Evolutionary conservation across 2,888 invertebrate genomes (phyloP).

Genomic region (Taphrorychus bicolor): DNA sequence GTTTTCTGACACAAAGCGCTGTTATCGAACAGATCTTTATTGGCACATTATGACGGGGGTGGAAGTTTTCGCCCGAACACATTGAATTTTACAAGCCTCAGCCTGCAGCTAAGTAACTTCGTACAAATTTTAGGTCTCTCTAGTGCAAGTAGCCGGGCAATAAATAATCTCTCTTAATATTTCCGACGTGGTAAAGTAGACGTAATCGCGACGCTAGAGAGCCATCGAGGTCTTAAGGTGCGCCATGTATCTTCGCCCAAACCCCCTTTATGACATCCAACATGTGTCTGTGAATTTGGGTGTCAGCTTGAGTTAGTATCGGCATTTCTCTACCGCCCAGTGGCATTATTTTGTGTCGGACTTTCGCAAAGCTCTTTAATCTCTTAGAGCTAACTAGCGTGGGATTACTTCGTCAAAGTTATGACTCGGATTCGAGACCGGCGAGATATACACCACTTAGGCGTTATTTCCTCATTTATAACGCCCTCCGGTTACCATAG

Average conservation of each 20-base stretch:
- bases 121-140: background rate
- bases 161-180: conserved; percentile 25
- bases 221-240: conserved; percentile 47
- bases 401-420: conserved; percentile 61
- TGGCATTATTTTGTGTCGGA: conserved; percentile 51
- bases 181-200: conserved; percentile 10
- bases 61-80: conserved; percentile 1
- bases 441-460: background rate
- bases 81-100: background rate
- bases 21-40: conserved; percentile 42
- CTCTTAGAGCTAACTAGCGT: conserved; percentile 58
- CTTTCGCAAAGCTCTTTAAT: conserved; percentile 59
- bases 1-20: conserved; percentile 36
- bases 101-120: background rate
- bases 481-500: background rate
- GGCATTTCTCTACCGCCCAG: conserved; percentile 59
- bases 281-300: conserved; percentile 60
- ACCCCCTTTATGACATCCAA: conserved; percentile 54
- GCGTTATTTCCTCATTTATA: background rate
- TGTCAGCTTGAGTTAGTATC: conserved; percentile 60
- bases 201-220: conserved; percentile 32
- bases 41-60: conserved; percentile 35
- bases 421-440: conserved; percentile 46
- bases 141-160: conserved; percentile 4
- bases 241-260: conserved; percentile 53